Base-by-base conservation (phyloP, 2,797 vertebrate genomes). In the Nasua narica region DNA sequence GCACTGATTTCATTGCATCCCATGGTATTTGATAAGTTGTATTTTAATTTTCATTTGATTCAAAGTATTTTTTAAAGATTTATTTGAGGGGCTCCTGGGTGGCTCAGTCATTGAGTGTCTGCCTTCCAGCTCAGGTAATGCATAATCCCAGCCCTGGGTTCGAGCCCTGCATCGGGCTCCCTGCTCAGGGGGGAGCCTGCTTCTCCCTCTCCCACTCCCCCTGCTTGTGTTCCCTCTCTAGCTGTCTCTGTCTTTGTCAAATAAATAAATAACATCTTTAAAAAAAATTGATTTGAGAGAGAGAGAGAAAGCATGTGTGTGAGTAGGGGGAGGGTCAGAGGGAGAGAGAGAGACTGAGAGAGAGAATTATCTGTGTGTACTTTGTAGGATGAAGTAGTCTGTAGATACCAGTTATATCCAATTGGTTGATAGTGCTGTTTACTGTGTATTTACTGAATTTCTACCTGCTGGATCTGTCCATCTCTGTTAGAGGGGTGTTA, bases 31-130 rank as follows among this genome's bases (percentile, higher is more conserved):
- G 54, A 48, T 89, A 85, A 65, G 40, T 84, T 84, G 27, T 77
- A 69, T 95, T 95, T 91, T 84, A 56, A 69, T 92, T 95, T 94
- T 85, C 29, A 93, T 69, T 70, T 95, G 69, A 35, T 82, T 87
- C 15, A 89, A 76, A 95, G 70, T 93, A 93, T 83, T n/a, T 65
- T 65, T 65, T 65, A n/a, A 65, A n/a, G 32, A 65, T 65, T 62
- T 62, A 32, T 32, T 60, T 29, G 58, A 60, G 56, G 56, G 56
- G 56, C 25, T 27, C 25, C 56, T 58, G 25, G 56, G 56, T 58
- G 56, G 56, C 56, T 58, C 56, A 58, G 56, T 27, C 11, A 1
- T 58, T 58, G 25, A 58, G 56, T 25, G 4, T 58, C 56, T 58
- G 56, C 56, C 25, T 58, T 58, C 56, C 5, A 4, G 56, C 10